Conservation (phyloP, 2,797 vertebrate genomes). For the Podarcis lilfordi region DNA sequence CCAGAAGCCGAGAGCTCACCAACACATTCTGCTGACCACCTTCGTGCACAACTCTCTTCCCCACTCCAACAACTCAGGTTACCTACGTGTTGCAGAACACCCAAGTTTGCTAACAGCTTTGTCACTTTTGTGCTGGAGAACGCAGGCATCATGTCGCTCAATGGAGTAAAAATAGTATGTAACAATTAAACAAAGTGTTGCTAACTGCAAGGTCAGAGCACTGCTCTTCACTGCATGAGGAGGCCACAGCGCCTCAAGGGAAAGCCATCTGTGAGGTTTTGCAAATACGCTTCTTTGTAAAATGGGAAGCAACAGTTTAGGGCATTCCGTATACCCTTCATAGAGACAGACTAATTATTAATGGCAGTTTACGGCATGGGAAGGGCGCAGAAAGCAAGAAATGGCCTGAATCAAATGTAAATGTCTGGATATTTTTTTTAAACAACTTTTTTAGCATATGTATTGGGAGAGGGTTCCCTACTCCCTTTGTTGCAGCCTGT, state of each 20-base stretch:
- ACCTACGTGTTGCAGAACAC: not conserved
- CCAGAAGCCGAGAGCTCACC: not conserved
- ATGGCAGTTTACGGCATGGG: not conserved
- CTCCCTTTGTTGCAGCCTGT: not conserved
- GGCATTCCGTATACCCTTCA: not conserved
- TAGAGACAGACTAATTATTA: not conserved
- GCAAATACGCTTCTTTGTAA: not conserved
- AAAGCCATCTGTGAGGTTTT: slow-evolving; percentile 44
- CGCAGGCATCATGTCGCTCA: slow-evolving; percentile 3
- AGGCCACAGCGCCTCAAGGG: not conserved
- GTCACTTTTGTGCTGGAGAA: slow-evolving; percentile 15
- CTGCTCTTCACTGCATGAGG: not conserved
- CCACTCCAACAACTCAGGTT: not conserved
- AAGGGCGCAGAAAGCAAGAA: not conserved
- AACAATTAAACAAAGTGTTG: slow-evolving; percentile 10
- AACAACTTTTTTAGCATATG: not conserved
- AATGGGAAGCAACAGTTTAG: slow-evolving; percentile 13
- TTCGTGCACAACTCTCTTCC: not conserved
- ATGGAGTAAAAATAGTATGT: not conserved
- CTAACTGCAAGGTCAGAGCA: slow-evolving; percentile 35
- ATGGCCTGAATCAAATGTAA: not conserved
- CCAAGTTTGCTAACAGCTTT: not conserved
- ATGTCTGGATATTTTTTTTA: not conserved
- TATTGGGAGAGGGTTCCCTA: not conserved
- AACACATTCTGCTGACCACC: not conserved